Evolutionary conservation across 2,113 vertebrate species (phyloP).

Genomic region (Chionomys nivalis): DNA sequence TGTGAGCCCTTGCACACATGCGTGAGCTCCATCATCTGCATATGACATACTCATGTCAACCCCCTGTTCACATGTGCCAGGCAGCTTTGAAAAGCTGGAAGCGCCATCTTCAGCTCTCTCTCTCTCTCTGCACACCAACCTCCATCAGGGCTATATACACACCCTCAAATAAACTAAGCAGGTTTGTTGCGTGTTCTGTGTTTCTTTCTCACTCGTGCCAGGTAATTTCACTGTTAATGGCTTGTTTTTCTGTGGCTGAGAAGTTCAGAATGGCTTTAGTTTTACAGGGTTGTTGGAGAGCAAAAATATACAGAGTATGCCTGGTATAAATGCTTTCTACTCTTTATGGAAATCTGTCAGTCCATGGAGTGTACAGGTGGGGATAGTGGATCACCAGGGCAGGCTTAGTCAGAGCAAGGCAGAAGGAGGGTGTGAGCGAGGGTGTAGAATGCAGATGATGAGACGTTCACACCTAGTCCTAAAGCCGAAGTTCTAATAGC

Average conservation of each 20-base stretch:
- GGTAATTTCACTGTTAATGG: no score
- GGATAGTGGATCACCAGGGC: background rate
- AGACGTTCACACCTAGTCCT: background rate
- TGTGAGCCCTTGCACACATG: fast-evolving
- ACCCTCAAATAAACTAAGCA: no score
- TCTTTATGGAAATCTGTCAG: background rate
- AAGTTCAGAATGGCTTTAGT: background rate
- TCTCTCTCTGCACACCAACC: no score
- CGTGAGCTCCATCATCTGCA: no score
- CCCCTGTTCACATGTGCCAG: no score
- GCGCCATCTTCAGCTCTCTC: no score
- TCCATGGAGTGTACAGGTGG: background rate
- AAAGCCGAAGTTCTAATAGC: background rate
- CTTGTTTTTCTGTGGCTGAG: background rate
- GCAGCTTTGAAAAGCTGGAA: no score
- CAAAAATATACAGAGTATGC: background rate
- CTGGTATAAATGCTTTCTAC: background rate
- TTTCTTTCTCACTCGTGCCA: no score
- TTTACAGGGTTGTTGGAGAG: background rate
- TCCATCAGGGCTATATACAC: fast-evolving
- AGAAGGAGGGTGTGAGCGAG: background rate
- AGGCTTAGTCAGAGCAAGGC: background rate
- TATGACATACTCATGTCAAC: no score
- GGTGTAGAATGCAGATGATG: background rate
- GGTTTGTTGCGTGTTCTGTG: no score